Base-by-base conservation (phyloP, 2,113 vertebrate genomes). In the Rhineura floridana region DNA sequence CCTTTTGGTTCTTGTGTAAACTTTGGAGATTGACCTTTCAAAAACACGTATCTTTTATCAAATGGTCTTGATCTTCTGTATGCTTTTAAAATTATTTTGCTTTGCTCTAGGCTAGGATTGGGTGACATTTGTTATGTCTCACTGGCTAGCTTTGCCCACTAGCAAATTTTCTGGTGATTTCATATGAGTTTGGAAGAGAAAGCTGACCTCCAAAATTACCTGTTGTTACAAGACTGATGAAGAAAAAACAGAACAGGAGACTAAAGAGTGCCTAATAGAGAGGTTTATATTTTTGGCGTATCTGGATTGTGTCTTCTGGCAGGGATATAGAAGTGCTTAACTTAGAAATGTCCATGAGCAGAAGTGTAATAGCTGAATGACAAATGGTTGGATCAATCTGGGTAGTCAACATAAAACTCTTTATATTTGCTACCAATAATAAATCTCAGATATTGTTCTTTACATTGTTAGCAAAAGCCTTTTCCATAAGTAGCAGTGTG, bases 261-360 rank as follows among this genome's bases (percentile, higher is more conserved):
- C 0, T 5, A 85, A 81, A 39, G 84, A 89, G 65, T 67, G 77
- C 42, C 89, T 94, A 95, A 92, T 93, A 93, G 10, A 72, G 88
- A 79, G 70, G 91, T 89, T 94, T 75, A 50, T 93, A 89, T 84
- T 90, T 89, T 91, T 87, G 72, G 76, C 69, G 65, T 93, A 93
- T 95, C 95, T 96, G 95, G 90, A 90, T 91, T 95, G 77, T 93
- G 92, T 96, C 95, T 94, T 46, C 46, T 89, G 92, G 85, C 89
- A 95, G 88, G 94, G 92, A 91, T 93, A 95, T 95, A 94, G 91
- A 94, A 55, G 69, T 75, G 65, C 81, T 93, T 89, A 94, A 94
- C 90, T 78, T 84, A 90, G 88, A 94, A 94, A 89, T 90, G 88
- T 93, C 92, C 86, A 72, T 86, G 88, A 90, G 86, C 90, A 87